phyloP scores from a whole-genome alignment of 2,113 vertebrate genomes.

The Sylvia atricapilla region DNA sequence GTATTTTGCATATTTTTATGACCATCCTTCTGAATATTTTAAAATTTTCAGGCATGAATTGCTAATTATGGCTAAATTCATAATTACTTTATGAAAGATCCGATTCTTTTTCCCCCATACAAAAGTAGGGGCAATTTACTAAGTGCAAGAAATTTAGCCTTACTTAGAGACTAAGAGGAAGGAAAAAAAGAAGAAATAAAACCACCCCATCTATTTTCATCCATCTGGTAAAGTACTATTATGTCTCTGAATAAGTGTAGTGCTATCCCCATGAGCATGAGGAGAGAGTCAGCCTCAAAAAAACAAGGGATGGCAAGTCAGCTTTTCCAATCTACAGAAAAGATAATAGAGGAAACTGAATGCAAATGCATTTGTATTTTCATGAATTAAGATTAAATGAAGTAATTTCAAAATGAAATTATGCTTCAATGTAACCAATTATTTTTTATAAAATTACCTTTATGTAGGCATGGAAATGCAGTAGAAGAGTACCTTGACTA shows the following conservation, averaged over 20 bases:
- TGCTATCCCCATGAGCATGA: background rate
- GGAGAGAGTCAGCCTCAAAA: background rate
- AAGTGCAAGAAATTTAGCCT: background rate
- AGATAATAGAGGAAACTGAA: background rate
- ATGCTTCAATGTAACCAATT: background rate
- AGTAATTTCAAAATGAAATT: background rate
- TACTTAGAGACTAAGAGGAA: background rate
- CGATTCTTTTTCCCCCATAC: background rate
- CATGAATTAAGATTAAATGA: background rate
- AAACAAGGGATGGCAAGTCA: background rate
- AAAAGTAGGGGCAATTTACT: background rate
- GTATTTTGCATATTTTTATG: background rate
- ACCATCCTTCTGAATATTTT: background rate
- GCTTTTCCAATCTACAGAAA: background rate
- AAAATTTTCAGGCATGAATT: background rate
- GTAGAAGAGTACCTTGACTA: background rate
- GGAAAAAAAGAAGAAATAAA: background rate
- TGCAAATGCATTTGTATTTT: background rate
- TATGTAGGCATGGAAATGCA: background rate
- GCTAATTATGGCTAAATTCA: background rate
- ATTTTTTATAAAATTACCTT: background rate
- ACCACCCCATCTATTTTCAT: background rate
- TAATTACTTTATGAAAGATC: background rate
- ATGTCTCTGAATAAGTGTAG: background rate
- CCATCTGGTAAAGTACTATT: background rate